These are phyloP conservation scores for Linnaemya tessellans DNA, from an alignment of 2,888 invertebrate genomes.

Conservation along the genomic window DNA sequence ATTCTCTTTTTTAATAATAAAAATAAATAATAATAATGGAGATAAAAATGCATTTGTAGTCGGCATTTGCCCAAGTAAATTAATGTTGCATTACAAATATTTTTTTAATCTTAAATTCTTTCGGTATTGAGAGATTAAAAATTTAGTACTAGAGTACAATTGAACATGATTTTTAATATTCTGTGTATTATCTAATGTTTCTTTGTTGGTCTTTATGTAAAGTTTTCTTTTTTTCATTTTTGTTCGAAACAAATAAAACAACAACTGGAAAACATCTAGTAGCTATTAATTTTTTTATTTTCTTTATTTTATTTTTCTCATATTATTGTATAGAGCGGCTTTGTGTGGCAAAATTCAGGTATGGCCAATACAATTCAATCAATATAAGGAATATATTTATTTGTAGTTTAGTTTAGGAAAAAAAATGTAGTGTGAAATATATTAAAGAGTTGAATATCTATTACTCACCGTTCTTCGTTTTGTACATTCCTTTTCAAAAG, in stretches of 20 bases:
- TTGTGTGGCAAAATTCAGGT: not conserved
- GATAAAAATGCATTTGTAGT: not conserved
- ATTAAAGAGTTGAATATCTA: too few species aligned
- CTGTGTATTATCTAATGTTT: conserved; percentile 21
- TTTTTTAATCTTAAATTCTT: not conserved
- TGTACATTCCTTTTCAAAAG: too few species aligned
- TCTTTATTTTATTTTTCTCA: not conserved
- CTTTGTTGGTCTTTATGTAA: not conserved
- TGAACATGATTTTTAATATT: conserved; percentile 26
- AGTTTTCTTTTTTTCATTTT: not conserved
- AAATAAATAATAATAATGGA: too few species aligned
- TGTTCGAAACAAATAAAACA: conserved; percentile 11
- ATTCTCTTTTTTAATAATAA: too few species aligned
- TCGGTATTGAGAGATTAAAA: conserved; percentile 22
- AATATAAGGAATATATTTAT: too few species aligned
- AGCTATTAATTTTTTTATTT: not conserved
- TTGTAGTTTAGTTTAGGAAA: too few species aligned
- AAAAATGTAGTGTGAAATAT: too few species aligned
- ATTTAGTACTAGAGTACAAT: not conserved
- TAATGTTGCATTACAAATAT: not conserved
- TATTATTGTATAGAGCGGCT: not conserved
- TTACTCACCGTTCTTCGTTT: too few species aligned
- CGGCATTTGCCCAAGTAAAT: not conserved
- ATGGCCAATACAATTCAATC: not conserved
- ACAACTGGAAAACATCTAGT: conserved; percentile 4